These are phyloP conservation scores for Xylocampa areola DNA, from an alignment of 2,888 invertebrate genomes.

Conservation along the genomic window DNA sequence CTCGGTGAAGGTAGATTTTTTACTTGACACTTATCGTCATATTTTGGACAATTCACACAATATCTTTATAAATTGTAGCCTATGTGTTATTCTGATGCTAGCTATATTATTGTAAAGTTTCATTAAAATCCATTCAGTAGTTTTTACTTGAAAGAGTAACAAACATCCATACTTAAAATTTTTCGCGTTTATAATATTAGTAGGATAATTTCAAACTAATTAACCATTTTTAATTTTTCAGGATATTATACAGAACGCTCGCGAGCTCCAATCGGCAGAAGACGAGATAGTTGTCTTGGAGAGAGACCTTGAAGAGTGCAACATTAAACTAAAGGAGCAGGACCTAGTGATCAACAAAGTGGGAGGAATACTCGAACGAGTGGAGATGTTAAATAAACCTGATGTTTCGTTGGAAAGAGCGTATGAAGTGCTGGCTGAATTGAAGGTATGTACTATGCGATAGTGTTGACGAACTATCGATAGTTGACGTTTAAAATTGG, in stretches of 20 bases:
- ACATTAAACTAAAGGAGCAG: conserved; percentile 92
- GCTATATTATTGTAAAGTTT: too few relatives aligned
- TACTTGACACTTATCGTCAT: too few relatives aligned
- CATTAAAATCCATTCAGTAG: too few relatives aligned
- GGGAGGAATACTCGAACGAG: conserved; percentile 91
- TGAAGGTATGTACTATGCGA: conserved; percentile 70
- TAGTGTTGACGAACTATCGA: not conserved
- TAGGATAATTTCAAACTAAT: too few relatives aligned
- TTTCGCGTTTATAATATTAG: too few relatives aligned
- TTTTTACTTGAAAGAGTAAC: too few relatives aligned
- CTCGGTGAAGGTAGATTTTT: too few relatives aligned
- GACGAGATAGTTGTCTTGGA: conserved; percentile 95
- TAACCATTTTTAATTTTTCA: too few relatives aligned
- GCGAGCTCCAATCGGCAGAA: conserved; percentile 93
- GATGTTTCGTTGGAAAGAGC: conserved; percentile 76
- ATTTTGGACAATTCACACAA: too few relatives aligned
- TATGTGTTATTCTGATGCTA: too few relatives aligned
- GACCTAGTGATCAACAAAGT: conserved; percentile 92
- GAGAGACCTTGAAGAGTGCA: conserved; percentile 93
- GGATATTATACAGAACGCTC: conserved; percentile 96
- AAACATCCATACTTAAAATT: not conserved
- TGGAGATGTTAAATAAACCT: conserved; percentile 89
- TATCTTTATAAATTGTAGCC: too few relatives aligned
- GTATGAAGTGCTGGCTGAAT: conserved; percentile 82
- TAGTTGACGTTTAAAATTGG: too few relatives aligned